These are phyloP conservation scores for Anolis sagrei DNA, from an alignment of 2,113 vertebrate species.

Conservation along the genomic window DNA sequence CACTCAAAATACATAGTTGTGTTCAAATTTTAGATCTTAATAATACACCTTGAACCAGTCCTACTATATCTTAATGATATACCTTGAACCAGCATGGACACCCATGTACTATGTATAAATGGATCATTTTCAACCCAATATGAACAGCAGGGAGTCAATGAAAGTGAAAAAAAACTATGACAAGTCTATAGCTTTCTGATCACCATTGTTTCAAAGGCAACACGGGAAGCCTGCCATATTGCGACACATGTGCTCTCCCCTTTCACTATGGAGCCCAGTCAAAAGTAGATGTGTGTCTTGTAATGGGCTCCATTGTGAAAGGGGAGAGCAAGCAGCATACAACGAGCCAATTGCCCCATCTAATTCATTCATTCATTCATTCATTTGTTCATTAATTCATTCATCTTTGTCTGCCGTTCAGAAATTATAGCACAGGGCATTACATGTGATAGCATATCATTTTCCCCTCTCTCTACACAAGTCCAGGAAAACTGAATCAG, in stretches of 20 bases:
- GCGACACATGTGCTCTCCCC: no score
- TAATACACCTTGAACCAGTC: background rate
- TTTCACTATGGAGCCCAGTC: no score
- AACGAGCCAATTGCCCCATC: no score
- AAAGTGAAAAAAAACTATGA: constrained; percentile 12
- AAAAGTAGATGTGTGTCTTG: no score
- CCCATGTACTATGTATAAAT: background rate
- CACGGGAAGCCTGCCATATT: no score
- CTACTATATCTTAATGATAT: constrained; percentile 11
- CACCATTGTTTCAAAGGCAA: no score
- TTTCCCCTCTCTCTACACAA: background rate
- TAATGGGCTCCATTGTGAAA: no score
- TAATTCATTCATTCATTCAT: no score
- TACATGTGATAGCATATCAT: background rate
- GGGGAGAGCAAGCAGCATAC: no score
- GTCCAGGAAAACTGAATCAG: background rate
- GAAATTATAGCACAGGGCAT: background rate
- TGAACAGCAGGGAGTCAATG: background rate
- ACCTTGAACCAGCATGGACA: background rate
- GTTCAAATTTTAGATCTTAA: constrained; percentile 3
- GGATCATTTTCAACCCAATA: background rate
- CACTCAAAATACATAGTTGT: background rate
- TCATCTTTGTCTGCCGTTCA: background rate
- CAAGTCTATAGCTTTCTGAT: background rate
- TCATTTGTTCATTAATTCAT: background rate